phyloP scores from a whole-genome alignment of 2,888 invertebrate genomes.

The Eupithecia exiguata region DNA sequence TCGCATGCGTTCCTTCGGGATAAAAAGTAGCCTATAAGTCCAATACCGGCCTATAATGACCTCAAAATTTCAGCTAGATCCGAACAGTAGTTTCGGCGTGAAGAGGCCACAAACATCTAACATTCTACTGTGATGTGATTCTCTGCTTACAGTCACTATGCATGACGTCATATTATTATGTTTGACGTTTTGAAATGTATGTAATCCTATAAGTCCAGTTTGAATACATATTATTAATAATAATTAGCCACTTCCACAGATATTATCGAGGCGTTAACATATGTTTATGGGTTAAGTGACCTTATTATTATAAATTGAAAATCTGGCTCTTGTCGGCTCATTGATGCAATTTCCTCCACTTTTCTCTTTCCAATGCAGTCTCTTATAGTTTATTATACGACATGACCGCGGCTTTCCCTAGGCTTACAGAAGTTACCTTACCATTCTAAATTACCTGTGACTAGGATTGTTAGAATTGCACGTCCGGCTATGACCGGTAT shows the following conservation, averaged over 20 bases:
- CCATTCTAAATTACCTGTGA: slow-evolving; percentile 12
- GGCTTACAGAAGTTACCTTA: neutral
- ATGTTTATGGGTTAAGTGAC: neutral
- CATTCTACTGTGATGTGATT: neutral
- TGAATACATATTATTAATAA: too few species aligned
- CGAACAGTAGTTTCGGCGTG: neutral
- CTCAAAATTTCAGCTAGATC: neutral
- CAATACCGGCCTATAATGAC: neutral
- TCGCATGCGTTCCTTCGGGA: neutral
- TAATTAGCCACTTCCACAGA: neutral
- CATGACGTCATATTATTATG: neutral
- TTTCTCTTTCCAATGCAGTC: too few species aligned
- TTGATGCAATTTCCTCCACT: too few species aligned
- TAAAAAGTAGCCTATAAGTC: too few species aligned
- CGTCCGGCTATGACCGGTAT: slow-evolving; percentile 40
- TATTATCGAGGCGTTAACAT: neutral
- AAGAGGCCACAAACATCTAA: neutral
- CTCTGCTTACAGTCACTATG: neutral
- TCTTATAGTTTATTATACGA: too few species aligned
- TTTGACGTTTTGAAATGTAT: too few species aligned
- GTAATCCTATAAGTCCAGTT: too few species aligned
- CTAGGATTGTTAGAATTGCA: slow-evolving; percentile 41
- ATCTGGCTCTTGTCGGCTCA: too few species aligned
- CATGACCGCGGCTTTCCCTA: too few species aligned
- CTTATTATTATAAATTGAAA: neutral